Conservation (phyloP, 1,140 invertebrate species). For the Cephus cinctus region DNA sequence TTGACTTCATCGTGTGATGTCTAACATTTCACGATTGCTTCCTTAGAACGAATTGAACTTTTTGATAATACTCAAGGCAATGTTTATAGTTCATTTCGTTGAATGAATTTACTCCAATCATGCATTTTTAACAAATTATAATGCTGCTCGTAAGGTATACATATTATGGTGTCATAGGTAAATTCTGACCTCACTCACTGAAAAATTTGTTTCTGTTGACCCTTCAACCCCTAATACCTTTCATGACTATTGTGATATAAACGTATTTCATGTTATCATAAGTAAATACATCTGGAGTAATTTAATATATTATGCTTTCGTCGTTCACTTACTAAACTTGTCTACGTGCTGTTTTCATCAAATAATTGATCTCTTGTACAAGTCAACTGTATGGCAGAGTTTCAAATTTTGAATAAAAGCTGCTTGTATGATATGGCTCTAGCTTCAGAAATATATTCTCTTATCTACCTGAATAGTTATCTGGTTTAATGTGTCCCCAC, state of each 20-base stretch:
- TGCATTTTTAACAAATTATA: too few species aligned
- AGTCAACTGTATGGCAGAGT: not conserved
- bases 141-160: too few species aligned
- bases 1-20: conserved; percentile 18
- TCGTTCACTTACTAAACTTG: not conserved
- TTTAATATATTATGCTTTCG: not conserved
- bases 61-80: too few species aligned
- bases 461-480: not conserved
- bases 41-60: too few species aligned
- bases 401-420: not conserved
- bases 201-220: too few species aligned
- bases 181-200: too few species aligned
- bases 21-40: too few species aligned
- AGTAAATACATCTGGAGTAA: too few species aligned
- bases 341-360: not conserved
- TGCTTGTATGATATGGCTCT: not conserved
- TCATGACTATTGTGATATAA: not conserved
- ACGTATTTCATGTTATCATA: not conserved
- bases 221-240: too few species aligned
- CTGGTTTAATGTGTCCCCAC: not conserved
- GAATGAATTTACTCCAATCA: too few species aligned
- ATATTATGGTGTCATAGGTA: too few species aligned
- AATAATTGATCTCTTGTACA: not conserved
- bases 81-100: too few species aligned
- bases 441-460: not conserved